Conservation (phyloP, 2,888 invertebrate genomes). For the Cepaea hortensis region DNA sequence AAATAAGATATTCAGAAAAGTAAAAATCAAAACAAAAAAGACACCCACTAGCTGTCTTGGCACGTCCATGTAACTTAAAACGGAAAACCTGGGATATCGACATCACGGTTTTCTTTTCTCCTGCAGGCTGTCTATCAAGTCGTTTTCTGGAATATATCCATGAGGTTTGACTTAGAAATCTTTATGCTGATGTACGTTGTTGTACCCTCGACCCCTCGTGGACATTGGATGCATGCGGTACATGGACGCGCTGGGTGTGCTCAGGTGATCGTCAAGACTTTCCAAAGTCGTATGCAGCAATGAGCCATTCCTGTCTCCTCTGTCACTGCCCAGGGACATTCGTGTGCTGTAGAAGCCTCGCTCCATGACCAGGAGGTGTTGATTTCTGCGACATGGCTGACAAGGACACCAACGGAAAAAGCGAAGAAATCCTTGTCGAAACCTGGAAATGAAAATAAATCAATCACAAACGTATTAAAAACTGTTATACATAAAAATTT, state of each 20-base stretch:
- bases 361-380: constrained; percentile 60
- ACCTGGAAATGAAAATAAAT: constrained; percentile 79
- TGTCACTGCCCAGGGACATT: constrained; percentile 63
- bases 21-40: no score
- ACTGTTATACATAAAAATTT: no score
- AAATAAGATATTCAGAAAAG: no score
- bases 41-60: no score
- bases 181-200: constrained; percentile 18
- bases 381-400: constrained; percentile 76
- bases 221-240: constrained; percentile 57
- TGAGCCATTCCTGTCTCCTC: constrained; percentile 69
- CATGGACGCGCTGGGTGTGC: constrained; percentile 52
- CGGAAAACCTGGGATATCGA: no score
- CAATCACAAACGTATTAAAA: no score
- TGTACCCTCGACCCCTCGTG: constrained; percentile 10
- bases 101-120: no score
- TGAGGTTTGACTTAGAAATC: background rate
- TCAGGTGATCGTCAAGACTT: constrained; percentile 61
- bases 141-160: background rate
- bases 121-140: no score
- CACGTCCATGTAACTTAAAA: no score
- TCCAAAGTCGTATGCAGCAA: constrained; percentile 70
- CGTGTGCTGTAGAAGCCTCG: constrained; percentile 62
- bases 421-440: constrained; percentile 93
- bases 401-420: constrained; percentile 92